Conservation (phyloP, 2,797 vertebrate species). For the Neosalanx taihuensis region DNA sequence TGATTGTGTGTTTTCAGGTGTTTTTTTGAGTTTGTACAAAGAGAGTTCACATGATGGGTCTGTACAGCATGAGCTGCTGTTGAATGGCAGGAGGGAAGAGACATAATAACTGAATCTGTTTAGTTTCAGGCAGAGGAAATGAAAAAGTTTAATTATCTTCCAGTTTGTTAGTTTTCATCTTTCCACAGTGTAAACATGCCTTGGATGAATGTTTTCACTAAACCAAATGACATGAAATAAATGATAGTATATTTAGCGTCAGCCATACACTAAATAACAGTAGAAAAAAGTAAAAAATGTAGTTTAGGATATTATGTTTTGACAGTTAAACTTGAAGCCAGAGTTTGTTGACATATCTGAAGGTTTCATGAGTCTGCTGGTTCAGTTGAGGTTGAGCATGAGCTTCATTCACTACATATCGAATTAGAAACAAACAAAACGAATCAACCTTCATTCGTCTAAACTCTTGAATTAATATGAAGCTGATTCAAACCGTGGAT, state of each 20-base stretch:
- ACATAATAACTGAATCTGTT: constrained; percentile 1
- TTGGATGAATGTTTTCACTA: no score
- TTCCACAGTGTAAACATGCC: no score
- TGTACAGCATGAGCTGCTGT: background rate
- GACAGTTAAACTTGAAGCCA: no score
- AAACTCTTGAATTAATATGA: background rate
- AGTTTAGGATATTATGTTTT: no score
- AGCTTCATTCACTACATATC: background rate
- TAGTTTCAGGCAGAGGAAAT: background rate
- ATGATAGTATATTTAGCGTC: no score
- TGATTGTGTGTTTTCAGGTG: background rate
- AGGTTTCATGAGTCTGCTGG: constrained; percentile 1
- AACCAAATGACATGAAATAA: no score
- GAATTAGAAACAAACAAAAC: background rate
- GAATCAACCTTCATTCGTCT: no score
- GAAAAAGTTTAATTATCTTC: no score
- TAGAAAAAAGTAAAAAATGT: no score
- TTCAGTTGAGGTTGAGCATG: background rate
- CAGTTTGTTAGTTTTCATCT: no score
- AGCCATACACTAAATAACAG: no score
- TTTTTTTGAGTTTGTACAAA: constrained; percentile 5
- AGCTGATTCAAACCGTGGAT: background rate
- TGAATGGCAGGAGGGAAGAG: background rate
- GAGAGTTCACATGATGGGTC: background rate
- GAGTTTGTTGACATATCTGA: background rate